Percentiles rank a stretch among this genome's conserved stretches.
These are phyloP conservation scores for Zaprionus vittiger DNA, from an alignment of 1,140 invertebrate species.

Conservation along the genomic window DNA sequence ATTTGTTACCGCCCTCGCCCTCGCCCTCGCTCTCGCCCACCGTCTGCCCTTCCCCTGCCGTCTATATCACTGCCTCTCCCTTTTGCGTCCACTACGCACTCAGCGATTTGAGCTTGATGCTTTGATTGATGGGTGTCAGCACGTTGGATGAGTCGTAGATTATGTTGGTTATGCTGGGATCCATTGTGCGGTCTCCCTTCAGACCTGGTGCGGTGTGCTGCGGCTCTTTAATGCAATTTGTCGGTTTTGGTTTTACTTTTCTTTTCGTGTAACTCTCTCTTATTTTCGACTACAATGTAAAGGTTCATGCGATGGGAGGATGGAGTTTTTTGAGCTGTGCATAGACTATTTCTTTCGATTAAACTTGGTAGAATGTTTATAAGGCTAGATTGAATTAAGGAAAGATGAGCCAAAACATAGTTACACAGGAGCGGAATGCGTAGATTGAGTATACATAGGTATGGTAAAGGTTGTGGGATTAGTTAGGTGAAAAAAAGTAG, in stretches of 20 bases:
- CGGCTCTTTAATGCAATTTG: constrained; percentile 59
- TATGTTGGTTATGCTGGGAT: constrained; percentile 59
- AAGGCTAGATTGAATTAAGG: neutral
- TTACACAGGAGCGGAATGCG: neutral
- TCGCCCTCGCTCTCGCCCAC: neutral
- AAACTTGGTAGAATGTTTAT: neutral
- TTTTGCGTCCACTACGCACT: constrained; percentile 32
- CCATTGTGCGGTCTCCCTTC: constrained; percentile 15
- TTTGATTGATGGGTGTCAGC: constrained; percentile 78
- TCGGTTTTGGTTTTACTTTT: constrained; percentile 35
- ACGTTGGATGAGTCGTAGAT: constrained; percentile 75
- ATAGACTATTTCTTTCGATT: neutral
- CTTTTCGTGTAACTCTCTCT: neutral
- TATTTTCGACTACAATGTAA: neutral
- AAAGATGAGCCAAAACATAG: neutral
- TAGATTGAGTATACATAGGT: neutral
- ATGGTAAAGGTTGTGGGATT: neutral
- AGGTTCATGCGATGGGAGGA: neutral
- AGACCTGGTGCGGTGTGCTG: neutral
- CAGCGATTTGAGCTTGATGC: constrained; percentile 72
- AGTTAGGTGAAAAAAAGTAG: neutral
- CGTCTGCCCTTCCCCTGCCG: neutral
- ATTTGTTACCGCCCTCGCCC: constrained; percentile 53
- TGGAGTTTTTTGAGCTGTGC: too few relatives aligned
- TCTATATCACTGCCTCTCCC: neutral